Base-by-base conservation (phyloP, 2,113 vertebrate species). In the Numenius arquata region DNA sequence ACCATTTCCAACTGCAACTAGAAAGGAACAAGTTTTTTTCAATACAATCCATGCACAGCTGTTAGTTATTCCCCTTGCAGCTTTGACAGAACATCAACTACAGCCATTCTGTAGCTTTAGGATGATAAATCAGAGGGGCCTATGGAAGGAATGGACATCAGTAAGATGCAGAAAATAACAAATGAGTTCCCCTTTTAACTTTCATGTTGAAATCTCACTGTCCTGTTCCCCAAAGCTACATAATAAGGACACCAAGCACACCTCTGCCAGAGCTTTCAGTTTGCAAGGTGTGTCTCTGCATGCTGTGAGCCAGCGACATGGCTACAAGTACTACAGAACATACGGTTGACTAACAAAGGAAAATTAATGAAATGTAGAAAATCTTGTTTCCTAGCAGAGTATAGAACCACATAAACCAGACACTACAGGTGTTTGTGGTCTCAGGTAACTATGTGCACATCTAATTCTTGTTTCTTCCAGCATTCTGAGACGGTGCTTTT, bases 121-220 rank as follows among this genome's bases (percentile, higher is more conserved):
- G 81, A 85, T 79, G 85, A 97, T 96, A 94, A 96, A 97, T 96
- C 95, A 95, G 81, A 85, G 66, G 17, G 89, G 58, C 20, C 78
- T 89, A 9, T 83, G 72, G 76, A 94, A 88, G 29, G 71, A 88
- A 85, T 19, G 58, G 77, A 85, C 58, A 93, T 45, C 77, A 70
- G 45, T 91, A 61, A 94, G 78, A 78, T 43, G 74, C 53, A 93
- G 62, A 91, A 94, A 91, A 80, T 90, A 93, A 91, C 66, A 94
- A 82, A 95, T 73, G 53, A 88, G 38, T 68, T 95, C 56, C 34
- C 23, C 23, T 87, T 96, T 90, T 45, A 91, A 73, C 70, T 96
- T 88, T 63, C 32, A 63, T 90, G 65, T 62, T 90, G 89, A 92
- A 92, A 93, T 80, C n/a, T 84, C 70, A 59, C n/a, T 78, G 47